A percentile compares a stretch with the other conserved stretches of the same genome.
Evolutionary conservation across 92 coral and sea anemone species (phyloP).

Genomic region (Nematostella vectensis): DNA sequence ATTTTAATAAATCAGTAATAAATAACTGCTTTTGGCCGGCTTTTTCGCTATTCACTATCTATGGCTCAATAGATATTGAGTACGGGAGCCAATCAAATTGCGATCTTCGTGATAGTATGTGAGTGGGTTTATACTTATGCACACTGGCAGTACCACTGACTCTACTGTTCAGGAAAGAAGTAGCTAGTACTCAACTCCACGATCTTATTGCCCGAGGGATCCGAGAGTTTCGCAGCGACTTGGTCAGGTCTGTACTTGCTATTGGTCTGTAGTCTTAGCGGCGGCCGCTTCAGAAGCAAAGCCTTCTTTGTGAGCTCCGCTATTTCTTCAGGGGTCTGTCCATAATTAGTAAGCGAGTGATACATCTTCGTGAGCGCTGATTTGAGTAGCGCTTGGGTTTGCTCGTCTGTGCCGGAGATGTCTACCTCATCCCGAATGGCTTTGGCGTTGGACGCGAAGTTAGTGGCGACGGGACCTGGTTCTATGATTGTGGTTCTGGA

Average conservation of each 20-base stretch:
- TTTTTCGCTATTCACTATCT: no score
- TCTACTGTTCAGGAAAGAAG: no score
- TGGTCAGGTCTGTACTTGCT: constrained; percentile 25
- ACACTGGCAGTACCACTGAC: no score
- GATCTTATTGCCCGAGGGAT: constrained; percentile 30
- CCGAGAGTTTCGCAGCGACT: constrained; percentile 24
- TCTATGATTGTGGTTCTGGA: constrained; percentile 37
- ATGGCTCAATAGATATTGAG: no score
- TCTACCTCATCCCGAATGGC: constrained; percentile 55
- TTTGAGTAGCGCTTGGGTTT: constrained; percentile 34
- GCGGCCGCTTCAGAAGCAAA: constrained; percentile 44
- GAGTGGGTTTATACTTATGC: no score
- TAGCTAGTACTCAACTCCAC: constrained; percentile 9
- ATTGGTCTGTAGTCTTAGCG: constrained; percentile 55
- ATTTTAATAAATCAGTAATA: no score
- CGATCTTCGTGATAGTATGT: no score
- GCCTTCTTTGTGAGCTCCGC: constrained; percentile 49
- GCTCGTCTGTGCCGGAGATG: constrained; percentile 41
- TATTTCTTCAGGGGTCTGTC: constrained; percentile 36
- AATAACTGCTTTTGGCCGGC: no score
- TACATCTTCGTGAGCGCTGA: constrained; percentile 27
- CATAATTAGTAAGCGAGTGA: not conserved
- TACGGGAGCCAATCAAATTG: no score
- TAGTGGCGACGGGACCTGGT: constrained; percentile 59
- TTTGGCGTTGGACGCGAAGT: constrained; percentile 55